A percentile compares a stretch with the other conserved stretches of the same genome.
These are phyloP conservation scores for Drosophila melanica DNA, from an alignment of 1,140 invertebrate species.

Conservation along the genomic window DNA sequence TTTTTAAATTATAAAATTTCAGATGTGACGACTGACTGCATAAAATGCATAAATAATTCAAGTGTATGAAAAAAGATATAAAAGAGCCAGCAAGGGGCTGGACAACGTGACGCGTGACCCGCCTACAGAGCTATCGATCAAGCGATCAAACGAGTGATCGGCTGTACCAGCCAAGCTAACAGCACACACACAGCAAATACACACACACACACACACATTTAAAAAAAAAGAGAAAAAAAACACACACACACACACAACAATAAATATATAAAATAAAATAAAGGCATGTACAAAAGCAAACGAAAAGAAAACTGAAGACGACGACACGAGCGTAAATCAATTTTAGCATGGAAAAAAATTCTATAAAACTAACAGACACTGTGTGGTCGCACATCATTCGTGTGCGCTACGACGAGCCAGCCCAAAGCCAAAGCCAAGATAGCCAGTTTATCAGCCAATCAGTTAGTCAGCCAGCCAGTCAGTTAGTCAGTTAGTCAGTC, in stretches of 20 bases:
- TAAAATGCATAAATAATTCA: slow-evolving; percentile 76
- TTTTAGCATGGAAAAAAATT: slow-evolving; percentile 81
- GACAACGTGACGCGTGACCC: slow-evolving; percentile 71
- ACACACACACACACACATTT: slow-evolving; percentile 19
- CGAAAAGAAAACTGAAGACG: slow-evolving; percentile 79
- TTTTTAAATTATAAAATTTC: slow-evolving; percentile 19
- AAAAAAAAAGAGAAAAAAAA: slow-evolving; percentile 7
- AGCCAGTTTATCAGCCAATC: slow-evolving; percentile 25
- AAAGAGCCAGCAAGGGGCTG: slow-evolving; percentile 37
- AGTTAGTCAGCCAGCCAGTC: slow-evolving; percentile 23
- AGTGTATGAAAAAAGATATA: slow-evolving; percentile 44
- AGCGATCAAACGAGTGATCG: slow-evolving; percentile 51
- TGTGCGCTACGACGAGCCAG: slow-evolving; percentile 67
- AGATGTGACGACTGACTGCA: slow-evolving; percentile 57
- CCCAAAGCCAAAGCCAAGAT: slow-evolving; percentile 57
- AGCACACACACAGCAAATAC: slow-evolving; percentile 17
- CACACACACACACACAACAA: slow-evolving; percentile 24
- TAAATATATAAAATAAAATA: slow-evolving; percentile 42
- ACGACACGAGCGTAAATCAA: slow-evolving; percentile 81
- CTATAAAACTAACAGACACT: slow-evolving; percentile 84
- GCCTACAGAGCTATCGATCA: slow-evolving; percentile 77
- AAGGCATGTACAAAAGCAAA: slow-evolving; percentile 72
- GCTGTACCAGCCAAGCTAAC: slow-evolving; percentile 42
- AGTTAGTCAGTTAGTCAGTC: slow-evolving; percentile 11
- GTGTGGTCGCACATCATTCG: slow-evolving; percentile 77